Base-by-base conservation (phyloP, 2,888 invertebrate species). In the Pediacus dermestoides region DNA sequence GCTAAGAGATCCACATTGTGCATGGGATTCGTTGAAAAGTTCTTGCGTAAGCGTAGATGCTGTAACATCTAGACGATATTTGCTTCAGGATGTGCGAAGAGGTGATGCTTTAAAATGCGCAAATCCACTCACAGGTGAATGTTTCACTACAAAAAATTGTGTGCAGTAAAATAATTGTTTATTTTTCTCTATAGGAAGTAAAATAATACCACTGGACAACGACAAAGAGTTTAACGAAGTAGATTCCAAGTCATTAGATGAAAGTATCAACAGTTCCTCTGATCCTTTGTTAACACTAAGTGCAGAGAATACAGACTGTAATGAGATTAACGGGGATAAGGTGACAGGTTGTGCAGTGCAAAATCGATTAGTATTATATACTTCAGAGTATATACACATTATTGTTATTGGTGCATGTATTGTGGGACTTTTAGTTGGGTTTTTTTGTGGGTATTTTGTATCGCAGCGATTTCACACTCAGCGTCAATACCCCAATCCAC, bases 1-100 rank as follows among this genome's bases (percentile, higher is more conserved):
- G 16, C 74, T 95, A 42, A 92, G 94, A 73, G 97, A 99, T 73
- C 97, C 97, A 0, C 93, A 96, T 67, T 99, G 97, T 70, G 93
- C 93, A 11, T 99, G 96, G 96, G 88, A 92, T 65, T 79, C 82
- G 3, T 70, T 71, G 30, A 70, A 71, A 49, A 66, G 70, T 37
- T 61, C 64, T n/a, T 80, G 80, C 57, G 74, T 76, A 12, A 73
- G 74, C 30, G 70, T 76, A 25, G 72, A 73, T 46, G 69, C 70
- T 4, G 70, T 58, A 4, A 61, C 64, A 3, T 59, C 63, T 2
- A 63, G 58, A 49, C 57, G 63, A 18, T 63, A 60, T 31, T 52
- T 82, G 61, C 75, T 84, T 58, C 88, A 88, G 70, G 85, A 85
- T 66, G 77, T 88, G 55, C 73, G 76, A 54, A 75, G 74, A 57